A percentile compares a stretch with the other conserved stretches of the same genome.
phyloP scores from a whole-genome alignment of 1,140 invertebrate genomes.

The Pseudomyrmex flavicornis region DNA sequence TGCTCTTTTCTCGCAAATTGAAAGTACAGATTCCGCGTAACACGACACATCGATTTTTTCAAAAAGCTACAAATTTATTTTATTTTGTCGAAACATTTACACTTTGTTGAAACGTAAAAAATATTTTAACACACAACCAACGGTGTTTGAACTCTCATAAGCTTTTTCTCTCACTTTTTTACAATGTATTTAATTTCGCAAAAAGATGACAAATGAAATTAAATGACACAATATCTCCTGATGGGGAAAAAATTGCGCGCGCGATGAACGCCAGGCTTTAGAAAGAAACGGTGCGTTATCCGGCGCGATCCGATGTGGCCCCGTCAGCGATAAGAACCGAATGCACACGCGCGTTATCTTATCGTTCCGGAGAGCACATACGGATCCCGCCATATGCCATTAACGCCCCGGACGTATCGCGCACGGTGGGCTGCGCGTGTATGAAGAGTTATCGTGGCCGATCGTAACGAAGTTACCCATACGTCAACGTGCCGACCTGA shows the following conservation, averaged over 20 bases:
- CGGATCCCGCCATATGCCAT: conserved; percentile 73
- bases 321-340: conserved; percentile 73
- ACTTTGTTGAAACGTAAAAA: too few relatives aligned
- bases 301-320: conserved; percentile 23
- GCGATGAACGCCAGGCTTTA: not conserved
- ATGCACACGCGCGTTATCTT: conserved; percentile 76
- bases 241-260: conserved; percentile 44
- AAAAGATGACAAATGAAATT: conserved; percentile 14
- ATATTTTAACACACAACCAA: too few relatives aligned
- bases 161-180: too few relatives aligned
- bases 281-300: conserved; percentile 53
- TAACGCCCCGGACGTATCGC: conserved; percentile 72
- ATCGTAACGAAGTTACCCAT: conserved; percentile 60
- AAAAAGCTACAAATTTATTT: too few relatives aligned
- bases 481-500: conserved; percentile 45
- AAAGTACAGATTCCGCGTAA: not conserved
- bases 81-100: too few relatives aligned
- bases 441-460: conserved; percentile 65
- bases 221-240: conserved; percentile 26
- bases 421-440: conserved; percentile 46
- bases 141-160: too few relatives aligned
- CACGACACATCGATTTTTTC: too few relatives aligned
- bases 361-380: conserved; percentile 72
- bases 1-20: not conserved
- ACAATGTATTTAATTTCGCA: not conserved